Conservation (phyloP, 2,797 vertebrate species). For the Diceros bicornis region DNA sequence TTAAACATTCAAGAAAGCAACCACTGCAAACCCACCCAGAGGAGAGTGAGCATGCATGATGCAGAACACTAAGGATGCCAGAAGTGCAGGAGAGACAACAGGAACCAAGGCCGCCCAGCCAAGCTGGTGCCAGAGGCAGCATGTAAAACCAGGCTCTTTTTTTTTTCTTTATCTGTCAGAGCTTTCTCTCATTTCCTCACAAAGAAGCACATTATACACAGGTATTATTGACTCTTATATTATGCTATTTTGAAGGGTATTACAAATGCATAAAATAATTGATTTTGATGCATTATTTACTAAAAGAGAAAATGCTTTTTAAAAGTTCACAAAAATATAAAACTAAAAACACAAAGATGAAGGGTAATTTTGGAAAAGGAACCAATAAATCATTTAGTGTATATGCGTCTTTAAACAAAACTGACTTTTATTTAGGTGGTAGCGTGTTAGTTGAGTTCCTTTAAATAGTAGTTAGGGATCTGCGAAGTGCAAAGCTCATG, state of each 20-base stretch:
- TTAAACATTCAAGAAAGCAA: not conserved
- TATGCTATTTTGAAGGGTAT: not conserved
- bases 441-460: constrained; percentile 70
- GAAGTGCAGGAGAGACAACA: rapidly evolving
- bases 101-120: not conserved
- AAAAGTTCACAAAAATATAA: constrained; percentile 4
- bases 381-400: constrained; percentile 9
- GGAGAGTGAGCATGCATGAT: rapidly evolving
- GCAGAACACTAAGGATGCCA: rapidly evolving
- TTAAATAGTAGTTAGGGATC: constrained; percentile 87
- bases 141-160: not conserved
- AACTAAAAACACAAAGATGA: constrained; percentile 52
- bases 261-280: not conserved
- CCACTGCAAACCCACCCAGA: not conserved
- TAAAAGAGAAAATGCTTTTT: constrained; percentile 7
- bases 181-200: constrained; percentile 1
- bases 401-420: constrained; percentile 68
- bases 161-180: not conserved
- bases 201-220: not conserved
- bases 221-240: not conserved
- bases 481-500: constrained; percentile 83
- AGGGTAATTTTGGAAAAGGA: constrained; percentile 54
- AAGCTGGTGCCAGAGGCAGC: not conserved
- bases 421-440: constrained; percentile 75
- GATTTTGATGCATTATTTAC: constrained; percentile 11